Conservation (phyloP, 2,888 invertebrate genomes). For the Zeuzera pyrina region DNA sequence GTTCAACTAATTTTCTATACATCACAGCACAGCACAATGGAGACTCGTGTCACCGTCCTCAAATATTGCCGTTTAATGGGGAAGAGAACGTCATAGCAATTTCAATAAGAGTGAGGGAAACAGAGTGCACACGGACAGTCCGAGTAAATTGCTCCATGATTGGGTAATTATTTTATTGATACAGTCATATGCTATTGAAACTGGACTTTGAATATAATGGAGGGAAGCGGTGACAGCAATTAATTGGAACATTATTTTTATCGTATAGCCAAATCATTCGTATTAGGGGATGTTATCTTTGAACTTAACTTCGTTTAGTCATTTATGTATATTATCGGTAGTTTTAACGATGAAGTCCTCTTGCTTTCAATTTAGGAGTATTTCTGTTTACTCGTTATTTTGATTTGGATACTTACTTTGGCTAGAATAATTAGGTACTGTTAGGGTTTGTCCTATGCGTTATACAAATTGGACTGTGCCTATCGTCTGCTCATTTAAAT, state of each 20-base stretch:
- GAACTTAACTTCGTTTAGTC: too few relatives aligned
- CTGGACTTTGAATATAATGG: conserved; percentile 28
- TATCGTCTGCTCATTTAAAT: too few relatives aligned
- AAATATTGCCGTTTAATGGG: conserved; percentile 31
- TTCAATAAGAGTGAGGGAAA: conserved; percentile 24
- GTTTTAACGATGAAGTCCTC: too few relatives aligned
- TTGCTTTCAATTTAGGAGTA: too few relatives aligned
- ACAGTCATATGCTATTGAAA: conserved; percentile 53
- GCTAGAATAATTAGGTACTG: too few relatives aligned
- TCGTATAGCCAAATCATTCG: background rate
- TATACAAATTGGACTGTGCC: too few relatives aligned
- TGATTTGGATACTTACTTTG: too few relatives aligned
- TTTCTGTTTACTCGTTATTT: too few relatives aligned
- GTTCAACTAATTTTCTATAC: too few relatives aligned
- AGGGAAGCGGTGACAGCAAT: conserved; percentile 13
- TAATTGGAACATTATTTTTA: conserved; percentile 5
- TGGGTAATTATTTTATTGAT: conserved; percentile 72
- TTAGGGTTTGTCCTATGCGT: too few relatives aligned
- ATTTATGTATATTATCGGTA: too few relatives aligned
- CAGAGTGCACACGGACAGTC: conserved; percentile 36
- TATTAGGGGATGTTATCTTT: too few relatives aligned
- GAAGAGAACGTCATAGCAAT: conserved; percentile 25
- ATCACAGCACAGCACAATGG: conserved; percentile 16
- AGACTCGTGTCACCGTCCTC: conserved; percentile 47
- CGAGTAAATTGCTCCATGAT: conserved; percentile 64